Evolutionary conservation across 2,888 invertebrate genomes (phyloP), one percentile per base, ranked within the genome.

Genomic region (Troides oblongomaculatus): DNA sequence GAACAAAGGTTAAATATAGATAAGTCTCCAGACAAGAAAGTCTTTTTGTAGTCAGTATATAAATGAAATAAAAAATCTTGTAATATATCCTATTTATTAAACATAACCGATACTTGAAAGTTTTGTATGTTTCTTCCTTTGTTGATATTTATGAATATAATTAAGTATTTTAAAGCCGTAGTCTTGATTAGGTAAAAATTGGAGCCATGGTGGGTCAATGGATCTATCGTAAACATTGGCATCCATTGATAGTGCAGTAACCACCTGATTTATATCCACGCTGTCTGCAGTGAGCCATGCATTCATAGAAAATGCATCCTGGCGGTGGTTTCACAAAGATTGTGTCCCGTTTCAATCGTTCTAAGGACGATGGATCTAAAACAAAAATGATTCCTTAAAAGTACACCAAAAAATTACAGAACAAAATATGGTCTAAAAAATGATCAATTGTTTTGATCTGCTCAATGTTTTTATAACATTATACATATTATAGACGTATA

Each of bases 171-270:
- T 43, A 12, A 43, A 8, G 2, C 8, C 12, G 12, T 12, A 46
- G 46, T 46, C 14, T 46, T 14, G 14, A 14, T 46, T 58, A 36
- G 60, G 12, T 60, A 7, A 4, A 36, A 5, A 18, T 30, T 60
- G 21, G 62, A 18, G 43, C 39, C n/a, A 10, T 39, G 12, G 21
- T 43, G 43, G 2, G 21, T 30, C 50, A n/a, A 36, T 74, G 43
- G 17, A 6, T 57, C 58, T 78, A 83, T 73, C 77, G 72, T n/a
- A 81, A 60, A 74, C 88, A 89, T 66, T 82, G 81, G 62, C 89
- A 89, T 72, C 89, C 88, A 69, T 76, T 87, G 36, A 89, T 77
- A 6, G 86, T 87, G 72, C 89, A 89, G 70, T 79, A 79, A 0
- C 88, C 89, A 0, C 89, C 87, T 0, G 67, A 75, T 59, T 64